Evolutionary conservation across 2,113 vertebrate genomes (phyloP).

Genomic region (Columbina picui): DNA sequence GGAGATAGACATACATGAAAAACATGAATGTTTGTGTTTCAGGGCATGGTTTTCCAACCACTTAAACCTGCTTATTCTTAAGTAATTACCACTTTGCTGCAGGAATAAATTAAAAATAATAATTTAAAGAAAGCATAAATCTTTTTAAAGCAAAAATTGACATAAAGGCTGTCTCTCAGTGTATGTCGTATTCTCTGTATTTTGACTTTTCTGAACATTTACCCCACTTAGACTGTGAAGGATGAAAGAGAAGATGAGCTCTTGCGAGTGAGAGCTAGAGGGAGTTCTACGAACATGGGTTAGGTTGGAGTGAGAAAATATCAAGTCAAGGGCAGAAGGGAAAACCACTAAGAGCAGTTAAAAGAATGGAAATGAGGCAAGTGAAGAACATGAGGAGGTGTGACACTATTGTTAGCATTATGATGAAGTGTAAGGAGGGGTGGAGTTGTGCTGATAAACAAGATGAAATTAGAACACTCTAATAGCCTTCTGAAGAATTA

Average conservation of each 20-base stretch:
- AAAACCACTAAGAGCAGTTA: not conserved
- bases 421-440: not conserved
- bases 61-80: not conserved
- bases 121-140: not conserved
- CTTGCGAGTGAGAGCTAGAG: not conserved
- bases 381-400: not conserved
- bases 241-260: not conserved
- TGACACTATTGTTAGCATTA: not conserved
- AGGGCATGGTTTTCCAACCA: not conserved
- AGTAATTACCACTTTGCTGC: not conserved
- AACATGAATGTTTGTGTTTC: not conserved
- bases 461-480: not conserved
- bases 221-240: not conserved
- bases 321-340: not conserved
- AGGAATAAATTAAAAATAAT: not conserved
- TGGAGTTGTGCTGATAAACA: not conserved
- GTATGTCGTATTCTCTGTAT: not conserved
- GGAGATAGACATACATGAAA: not conserved
- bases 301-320: not conserved
- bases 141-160: not conserved
- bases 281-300: not conserved
- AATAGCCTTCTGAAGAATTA: not conserved
- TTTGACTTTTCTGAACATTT: not conserved
- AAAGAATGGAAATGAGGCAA: not conserved
- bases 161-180: not conserved